These are phyloP conservation scores for Venustaconcha ellipsiformis DNA, from an alignment of 1,140 invertebrate genomes.

Conservation along the genomic window DNA sequence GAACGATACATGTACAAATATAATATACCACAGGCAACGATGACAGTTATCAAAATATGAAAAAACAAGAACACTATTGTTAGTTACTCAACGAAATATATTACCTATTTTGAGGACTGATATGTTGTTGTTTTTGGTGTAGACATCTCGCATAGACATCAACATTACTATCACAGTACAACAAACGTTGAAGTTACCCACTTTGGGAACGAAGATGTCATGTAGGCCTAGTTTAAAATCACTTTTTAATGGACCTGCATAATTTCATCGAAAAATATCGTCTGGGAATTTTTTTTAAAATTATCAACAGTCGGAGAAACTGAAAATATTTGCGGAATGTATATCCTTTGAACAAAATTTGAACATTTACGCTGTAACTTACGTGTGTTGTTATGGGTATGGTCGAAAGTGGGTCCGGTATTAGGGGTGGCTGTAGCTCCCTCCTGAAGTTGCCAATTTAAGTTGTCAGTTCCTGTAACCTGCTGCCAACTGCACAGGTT, in stretches of 20 bases:
- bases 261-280: neutral
- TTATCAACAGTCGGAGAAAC: neutral
- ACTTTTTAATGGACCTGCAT: neutral
- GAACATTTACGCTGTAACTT: neutral
- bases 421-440: neutral
- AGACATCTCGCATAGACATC: too few relatives aligned
- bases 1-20: too few relatives aligned
- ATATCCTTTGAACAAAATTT: neutral
- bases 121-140: too few relatives aligned
- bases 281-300: neutral
- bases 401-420: constrained; percentile 1
- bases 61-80: too few relatives aligned
- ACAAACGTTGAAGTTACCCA: neutral
- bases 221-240: neutral
- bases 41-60: too few relatives aligned
- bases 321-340: neutral
- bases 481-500: constrained; percentile 4
- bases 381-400: neutral
- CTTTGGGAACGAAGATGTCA: neutral
- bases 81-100: too few relatives aligned
- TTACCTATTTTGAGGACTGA: too few relatives aligned
- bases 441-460: neutral
- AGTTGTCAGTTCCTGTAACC: constrained; percentile 10
- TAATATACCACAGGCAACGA: too few relatives aligned
- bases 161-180: too few relatives aligned